Evolutionary conservation across 2,113 vertebrate species (phyloP).

Genomic region (Noturus placidus): DNA sequence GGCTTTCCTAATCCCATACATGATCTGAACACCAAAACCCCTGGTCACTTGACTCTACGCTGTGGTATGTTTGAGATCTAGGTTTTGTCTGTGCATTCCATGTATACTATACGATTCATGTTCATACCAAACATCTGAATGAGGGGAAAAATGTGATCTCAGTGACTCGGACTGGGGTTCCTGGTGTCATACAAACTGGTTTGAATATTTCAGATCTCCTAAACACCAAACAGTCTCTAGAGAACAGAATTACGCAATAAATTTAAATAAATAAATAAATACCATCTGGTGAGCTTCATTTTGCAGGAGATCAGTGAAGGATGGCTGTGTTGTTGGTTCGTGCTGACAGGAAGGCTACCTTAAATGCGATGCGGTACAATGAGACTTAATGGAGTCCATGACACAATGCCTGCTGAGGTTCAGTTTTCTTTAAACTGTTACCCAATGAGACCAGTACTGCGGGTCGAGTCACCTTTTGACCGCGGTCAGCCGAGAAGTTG

Average conservation of each 20-base stretch:
- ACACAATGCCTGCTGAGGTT: not conserved
- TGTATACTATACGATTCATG: not conserved
- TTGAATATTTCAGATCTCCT: not conserved
- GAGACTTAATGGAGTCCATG: not conserved
- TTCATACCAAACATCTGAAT: not conserved
- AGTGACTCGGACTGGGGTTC: not conserved
- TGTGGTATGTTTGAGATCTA: not conserved
- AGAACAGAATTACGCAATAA: not conserved
- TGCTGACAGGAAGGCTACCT: not conserved
- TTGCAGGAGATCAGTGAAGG: too few species aligned
- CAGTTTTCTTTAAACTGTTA: not conserved
- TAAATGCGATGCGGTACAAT: too few species aligned
- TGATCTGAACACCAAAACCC: not conserved
- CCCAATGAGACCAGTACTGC: not conserved
- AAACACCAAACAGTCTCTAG: not conserved
- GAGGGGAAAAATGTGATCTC: not conserved
- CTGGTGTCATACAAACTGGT: too few species aligned
- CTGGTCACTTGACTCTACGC: not conserved
- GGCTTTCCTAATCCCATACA: slow-evolving; percentile 7
- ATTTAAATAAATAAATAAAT: too few species aligned
- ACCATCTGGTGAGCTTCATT: too few species aligned
- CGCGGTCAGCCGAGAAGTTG: not conserved
- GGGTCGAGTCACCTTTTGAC: not conserved
- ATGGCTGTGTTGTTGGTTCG: not conserved
- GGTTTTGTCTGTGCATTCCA: not conserved